A percentile compares a stretch with the other conserved stretches of the same genome.
Conservation (phyloP, 2,113 vertebrate genomes). For the Rhinoptilus africanus region DNA sequence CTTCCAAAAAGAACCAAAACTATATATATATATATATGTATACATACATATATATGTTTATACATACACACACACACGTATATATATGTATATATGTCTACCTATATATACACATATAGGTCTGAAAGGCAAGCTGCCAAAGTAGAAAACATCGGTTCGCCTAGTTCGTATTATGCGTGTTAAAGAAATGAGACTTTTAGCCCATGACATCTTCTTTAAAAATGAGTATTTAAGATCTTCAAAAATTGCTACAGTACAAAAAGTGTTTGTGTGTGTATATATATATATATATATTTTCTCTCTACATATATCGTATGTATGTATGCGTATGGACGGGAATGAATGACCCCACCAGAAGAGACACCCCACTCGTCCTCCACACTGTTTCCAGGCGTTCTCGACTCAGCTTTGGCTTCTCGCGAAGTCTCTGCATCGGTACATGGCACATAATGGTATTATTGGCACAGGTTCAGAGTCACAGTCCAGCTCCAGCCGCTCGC, state of each 20-base stretch:
- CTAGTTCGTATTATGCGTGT: constrained; percentile 56
- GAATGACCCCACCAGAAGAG: constrained; percentile 69
- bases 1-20: constrained; percentile 42
- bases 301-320: constrained; percentile 63
- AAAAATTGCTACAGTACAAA: constrained; percentile 84
- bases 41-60: constrained; percentile 40
- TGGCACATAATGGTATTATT: constrained; percentile 99
- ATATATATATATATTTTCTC: constrained; percentile 63
- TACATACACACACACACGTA: constrained; percentile 49
- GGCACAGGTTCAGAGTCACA: constrained; percentile 95
- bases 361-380: constrained; percentile 53
- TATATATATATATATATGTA: constrained; percentile 12
- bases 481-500: constrained; percentile 65
- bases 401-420: constrained; percentile 32
- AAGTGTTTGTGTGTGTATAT: constrained; percentile 63
- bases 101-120: constrained; percentile 16
- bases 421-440: constrained; percentile 79
- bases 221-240: constrained; percentile 76
- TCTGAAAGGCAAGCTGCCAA: constrained; percentile 57
- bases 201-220: constrained; percentile 72
- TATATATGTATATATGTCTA: constrained; percentile 38
- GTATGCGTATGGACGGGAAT: constrained; percentile 68
- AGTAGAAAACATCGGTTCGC: constrained; percentile 72
- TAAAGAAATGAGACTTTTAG: constrained; percentile 69
- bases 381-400: background rate